Evolutionary conservation across 1,140 invertebrate species (phyloP), one percentile per base, ranked within the genome.

Genomic region (Colletes latitarsis): DNA sequence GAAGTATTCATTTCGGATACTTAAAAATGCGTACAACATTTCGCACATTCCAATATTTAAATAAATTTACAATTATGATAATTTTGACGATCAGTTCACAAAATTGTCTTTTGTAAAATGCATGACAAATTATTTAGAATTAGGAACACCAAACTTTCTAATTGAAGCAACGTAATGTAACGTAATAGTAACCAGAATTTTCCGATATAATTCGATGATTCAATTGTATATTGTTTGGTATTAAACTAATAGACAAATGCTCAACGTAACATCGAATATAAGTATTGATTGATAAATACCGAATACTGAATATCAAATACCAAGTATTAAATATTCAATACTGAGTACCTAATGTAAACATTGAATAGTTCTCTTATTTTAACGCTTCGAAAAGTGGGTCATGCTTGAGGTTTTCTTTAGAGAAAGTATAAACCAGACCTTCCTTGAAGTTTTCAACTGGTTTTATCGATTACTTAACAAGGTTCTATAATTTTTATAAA

Each of bases 131-230:
- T 9, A 66, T 66, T 46, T 8, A 66, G 64, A 66, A 43, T 4
- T 10, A 64, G 15, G 14, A 19, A 52, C 19, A 9, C 43, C 10
- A 53, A 78, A 63, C 77, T 72, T 78, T 78, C 69, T 72, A 71
- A 43, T 19, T 63, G 39, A 64, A 41, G 77, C 68, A 78, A 78
- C n/a, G n/a, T 55, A 53, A n/a, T n/a, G 8, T 19, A 30, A 63
- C n/a, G 30, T 63, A 78, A 78, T 46, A 72, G n/a, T 72, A 55
- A 72, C 14, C 4, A 12, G 30, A 10, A 58, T 49, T 69, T 30
- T 43, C 21, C 15, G 52, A 57, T 46, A 39, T 21, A 67, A 67
- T 12, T 14, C 19, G 46, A 14, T 69, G 19, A 68, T 62, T 70
- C 62, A 66, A 67, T n/a, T n/a, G n/a, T 62, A 10, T 8, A 6